phyloP scores from a whole-genome alignment of 2,888 invertebrate genomes.

The Sceliomorpha sp. region DNA sequence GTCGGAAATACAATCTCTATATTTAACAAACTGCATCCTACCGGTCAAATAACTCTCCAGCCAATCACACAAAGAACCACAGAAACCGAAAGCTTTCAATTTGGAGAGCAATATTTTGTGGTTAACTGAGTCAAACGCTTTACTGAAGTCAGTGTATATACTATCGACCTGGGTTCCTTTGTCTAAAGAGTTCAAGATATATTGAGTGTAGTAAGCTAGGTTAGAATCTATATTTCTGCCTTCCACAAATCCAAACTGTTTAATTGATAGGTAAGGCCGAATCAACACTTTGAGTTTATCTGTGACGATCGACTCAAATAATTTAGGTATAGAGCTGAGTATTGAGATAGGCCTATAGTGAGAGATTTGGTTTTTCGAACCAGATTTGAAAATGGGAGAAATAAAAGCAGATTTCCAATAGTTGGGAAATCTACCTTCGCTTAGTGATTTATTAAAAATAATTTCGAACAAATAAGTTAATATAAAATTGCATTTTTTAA shows the following conservation, averaged over 20 bases:
- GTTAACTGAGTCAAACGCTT: constrained; percentile 6
- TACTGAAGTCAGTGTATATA: constrained; percentile 13
- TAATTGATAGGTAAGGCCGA: too few species aligned
- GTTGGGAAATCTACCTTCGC: too few species aligned
- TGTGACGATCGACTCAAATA: constrained; percentile 4
- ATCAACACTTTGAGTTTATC: neutral
- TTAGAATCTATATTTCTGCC: too few species aligned
- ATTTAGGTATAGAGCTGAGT: constrained; percentile 1
- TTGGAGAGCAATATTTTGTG: constrained; percentile 1
- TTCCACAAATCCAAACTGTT: neutral
- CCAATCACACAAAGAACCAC: too few species aligned
- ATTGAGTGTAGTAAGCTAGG: neutral
- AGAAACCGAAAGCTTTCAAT: constrained; percentile 6
- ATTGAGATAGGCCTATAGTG: constrained; percentile 22
- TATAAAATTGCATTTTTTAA: too few species aligned
- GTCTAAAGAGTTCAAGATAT: neutral
- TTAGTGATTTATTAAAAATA: too few species aligned
- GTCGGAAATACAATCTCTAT: too few species aligned
- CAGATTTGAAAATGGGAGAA: constrained; percentile 5
- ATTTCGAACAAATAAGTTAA: too few species aligned
- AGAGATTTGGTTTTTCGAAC: constrained; percentile 4
- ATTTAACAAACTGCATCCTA: too few species aligned
- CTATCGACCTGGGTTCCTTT: neutral
- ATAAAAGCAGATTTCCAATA: constrained; percentile 6
- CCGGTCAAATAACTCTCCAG: too few species aligned